Evolutionary conservation across 92 coral and sea anemone genomes (phyloP).

Genomic region (Bergia sp.): DNA sequence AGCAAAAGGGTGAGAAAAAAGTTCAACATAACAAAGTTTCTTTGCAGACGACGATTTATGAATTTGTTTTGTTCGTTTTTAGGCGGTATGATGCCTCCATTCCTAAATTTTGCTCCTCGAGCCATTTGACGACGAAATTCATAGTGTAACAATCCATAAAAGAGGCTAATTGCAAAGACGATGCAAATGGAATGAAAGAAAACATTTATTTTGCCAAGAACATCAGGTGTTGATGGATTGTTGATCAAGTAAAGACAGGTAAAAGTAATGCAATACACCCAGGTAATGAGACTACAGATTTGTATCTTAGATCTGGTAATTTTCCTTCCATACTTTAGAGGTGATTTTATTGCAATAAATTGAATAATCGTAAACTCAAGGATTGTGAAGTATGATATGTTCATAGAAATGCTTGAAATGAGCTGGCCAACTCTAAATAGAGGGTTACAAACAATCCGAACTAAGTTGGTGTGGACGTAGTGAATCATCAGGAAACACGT

Average conservation of each 20-base stretch:
- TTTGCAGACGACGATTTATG: not conserved
- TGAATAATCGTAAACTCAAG: conserved; percentile 43
- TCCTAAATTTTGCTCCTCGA: conserved; percentile 26
- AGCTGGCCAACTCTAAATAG: not conserved
- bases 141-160: conserved; percentile 30
- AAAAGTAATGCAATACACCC: conserved; percentile 24
- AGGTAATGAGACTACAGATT: conserved; percentile 8
- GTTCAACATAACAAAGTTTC: conserved; percentile 47
- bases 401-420: conserved; percentile 4
- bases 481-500: conserved; percentile 39
- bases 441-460: not conserved
- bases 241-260: not conserved
- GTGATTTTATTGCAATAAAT: conserved; percentile 47
- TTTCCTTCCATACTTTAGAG: conserved; percentile 48
- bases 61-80: not conserved
- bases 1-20: conserved; percentile 44
- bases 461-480: not conserved
- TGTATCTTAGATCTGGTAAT: conserved; percentile 39
- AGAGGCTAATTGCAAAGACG: not conserved
- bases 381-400: conserved; percentile 41
- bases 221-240: not conserved
- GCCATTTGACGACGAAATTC: conserved; percentile 43
- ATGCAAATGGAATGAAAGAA: conserved; percentile 23
- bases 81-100: not conserved
- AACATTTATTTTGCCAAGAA: conserved; percentile 13